These are phyloP conservation scores for Stictonetta naevosa DNA, from an alignment of 2,113 vertebrate genomes.

Conservation along the genomic window DNA sequence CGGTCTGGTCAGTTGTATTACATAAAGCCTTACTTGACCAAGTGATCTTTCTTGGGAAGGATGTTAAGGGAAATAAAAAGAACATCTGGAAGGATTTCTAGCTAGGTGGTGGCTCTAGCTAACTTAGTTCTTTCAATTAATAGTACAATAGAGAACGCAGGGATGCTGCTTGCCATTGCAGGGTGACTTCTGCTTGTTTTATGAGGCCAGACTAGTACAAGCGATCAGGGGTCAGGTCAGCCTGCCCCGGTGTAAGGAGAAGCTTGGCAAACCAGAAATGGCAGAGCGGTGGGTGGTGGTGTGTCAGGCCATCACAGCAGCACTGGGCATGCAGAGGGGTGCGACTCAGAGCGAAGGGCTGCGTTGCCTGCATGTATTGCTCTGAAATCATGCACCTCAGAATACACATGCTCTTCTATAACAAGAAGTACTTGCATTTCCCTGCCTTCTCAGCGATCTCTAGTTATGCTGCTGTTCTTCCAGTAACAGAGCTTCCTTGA, in stretches of 20 bases:
- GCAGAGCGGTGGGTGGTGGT: accelerated
- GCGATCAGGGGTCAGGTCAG: too few species aligned
- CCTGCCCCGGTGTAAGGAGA: background rate
- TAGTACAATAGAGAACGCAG: accelerated
- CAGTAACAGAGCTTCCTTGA: accelerated
- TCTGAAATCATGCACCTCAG: background rate
- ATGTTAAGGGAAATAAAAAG: background rate
- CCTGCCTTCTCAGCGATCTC: background rate
- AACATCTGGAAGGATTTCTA: accelerated
- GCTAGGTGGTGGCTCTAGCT: background rate
- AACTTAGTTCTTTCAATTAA: background rate
- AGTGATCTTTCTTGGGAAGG: background rate
- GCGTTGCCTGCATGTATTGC: accelerated
- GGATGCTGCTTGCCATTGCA: accelerated
- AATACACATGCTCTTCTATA: accelerated
- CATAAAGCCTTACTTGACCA: background rate
- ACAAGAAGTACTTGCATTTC: background rate
- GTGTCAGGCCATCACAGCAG: accelerated
- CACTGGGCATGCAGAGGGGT: accelerated
- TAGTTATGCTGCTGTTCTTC: accelerated
- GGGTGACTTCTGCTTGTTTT: accelerated
- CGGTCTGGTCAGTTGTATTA: accelerated
- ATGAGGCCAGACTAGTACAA: accelerated
- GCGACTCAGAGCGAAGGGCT: accelerated
- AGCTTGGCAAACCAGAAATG: background rate